A percentile compares a stretch with the other conserved stretches of the same genome.
Evolutionary conservation across 2,888 invertebrate genomes (phyloP).

Genomic region (Balanococcus diminutus): DNA sequence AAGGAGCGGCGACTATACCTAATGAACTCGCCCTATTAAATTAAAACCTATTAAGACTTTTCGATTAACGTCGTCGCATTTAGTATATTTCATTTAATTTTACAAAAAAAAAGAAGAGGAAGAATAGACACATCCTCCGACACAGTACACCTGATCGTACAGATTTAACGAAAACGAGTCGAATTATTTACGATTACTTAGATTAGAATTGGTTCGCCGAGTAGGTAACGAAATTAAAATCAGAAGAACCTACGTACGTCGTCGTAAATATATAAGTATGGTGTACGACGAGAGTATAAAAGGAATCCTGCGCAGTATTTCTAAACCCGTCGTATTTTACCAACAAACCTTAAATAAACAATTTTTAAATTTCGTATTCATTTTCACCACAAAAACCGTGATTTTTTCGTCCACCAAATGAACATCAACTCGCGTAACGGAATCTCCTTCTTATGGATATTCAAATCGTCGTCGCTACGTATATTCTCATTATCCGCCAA

Average conservation of each 20-base stretch:
- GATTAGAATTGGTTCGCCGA: neutral
- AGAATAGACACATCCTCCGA: slow-evolving; percentile 17
- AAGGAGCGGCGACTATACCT: slow-evolving; percentile 32
- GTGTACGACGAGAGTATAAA: neutral
- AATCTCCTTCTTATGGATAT: neutral
- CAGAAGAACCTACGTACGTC: slow-evolving; percentile 25
- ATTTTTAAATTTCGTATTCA: slow-evolving; percentile 29
- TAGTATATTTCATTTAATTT: slow-evolving; percentile 24
- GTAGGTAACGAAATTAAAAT: slow-evolving; percentile 10
- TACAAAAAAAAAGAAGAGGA: neutral
- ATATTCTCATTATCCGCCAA: neutral
- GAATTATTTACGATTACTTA: slow-evolving; percentile 31
- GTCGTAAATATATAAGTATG: slow-evolving; percentile 20
- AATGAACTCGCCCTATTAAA: slow-evolving; percentile 51
- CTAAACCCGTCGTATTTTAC: slow-evolving; percentile 19
- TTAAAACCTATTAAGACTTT: slow-evolving; percentile 42
- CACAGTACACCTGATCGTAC: neutral
- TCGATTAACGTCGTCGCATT: neutral
- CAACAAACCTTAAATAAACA: slow-evolving; percentile 24
- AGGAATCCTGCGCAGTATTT: neutral
- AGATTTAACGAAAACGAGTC: slow-evolving; percentile 10
- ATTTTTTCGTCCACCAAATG: neutral
- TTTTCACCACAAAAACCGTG: neutral
- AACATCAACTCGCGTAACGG: neutral
- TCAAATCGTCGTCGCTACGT: neutral